A percentile compares a stretch with the other conserved stretches of the same genome.
Evolutionary conservation across 2,797 vertebrate species (phyloP).

Genomic region (Halcyon chelicuti): DNA sequence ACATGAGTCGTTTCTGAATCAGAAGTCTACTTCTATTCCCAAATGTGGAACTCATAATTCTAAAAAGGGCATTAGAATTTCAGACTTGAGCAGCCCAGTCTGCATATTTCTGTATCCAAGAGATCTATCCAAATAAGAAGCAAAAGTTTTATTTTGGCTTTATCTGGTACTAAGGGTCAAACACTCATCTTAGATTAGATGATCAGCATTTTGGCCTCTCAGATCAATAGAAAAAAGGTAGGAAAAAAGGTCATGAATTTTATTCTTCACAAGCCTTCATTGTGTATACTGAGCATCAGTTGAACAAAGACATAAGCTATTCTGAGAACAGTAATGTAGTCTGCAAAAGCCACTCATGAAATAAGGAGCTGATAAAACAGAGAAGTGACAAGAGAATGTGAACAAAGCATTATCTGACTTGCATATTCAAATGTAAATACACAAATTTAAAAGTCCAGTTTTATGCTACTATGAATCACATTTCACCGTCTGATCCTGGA

Average conservation of each 20-base stretch:
- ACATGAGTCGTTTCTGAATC: background rate
- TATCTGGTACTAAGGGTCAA: background rate
- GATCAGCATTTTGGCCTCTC: background rate
- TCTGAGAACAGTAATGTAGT: background rate
- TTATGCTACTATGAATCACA: background rate
- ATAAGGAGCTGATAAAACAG: background rate
- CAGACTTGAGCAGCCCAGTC: background rate
- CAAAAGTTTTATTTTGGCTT: background rate
- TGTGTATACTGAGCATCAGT: background rate
- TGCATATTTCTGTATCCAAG: background rate
- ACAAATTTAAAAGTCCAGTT: background rate
- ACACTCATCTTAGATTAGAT: background rate
- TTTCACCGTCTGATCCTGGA: background rate
- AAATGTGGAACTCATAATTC: background rate
- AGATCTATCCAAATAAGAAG: background rate
- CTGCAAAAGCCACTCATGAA: background rate
- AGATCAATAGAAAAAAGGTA: background rate
- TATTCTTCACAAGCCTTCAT: background rate
- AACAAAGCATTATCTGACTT: background rate
- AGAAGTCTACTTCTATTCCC: background rate
- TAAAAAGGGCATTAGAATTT: constrained; percentile 11
- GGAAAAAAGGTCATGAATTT: background rate
- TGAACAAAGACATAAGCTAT: background rate
- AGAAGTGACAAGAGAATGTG: background rate
- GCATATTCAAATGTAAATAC: background rate